Conservation (phyloP, 1,140 invertebrate species). For the Saxidomus purpurata region DNA sequence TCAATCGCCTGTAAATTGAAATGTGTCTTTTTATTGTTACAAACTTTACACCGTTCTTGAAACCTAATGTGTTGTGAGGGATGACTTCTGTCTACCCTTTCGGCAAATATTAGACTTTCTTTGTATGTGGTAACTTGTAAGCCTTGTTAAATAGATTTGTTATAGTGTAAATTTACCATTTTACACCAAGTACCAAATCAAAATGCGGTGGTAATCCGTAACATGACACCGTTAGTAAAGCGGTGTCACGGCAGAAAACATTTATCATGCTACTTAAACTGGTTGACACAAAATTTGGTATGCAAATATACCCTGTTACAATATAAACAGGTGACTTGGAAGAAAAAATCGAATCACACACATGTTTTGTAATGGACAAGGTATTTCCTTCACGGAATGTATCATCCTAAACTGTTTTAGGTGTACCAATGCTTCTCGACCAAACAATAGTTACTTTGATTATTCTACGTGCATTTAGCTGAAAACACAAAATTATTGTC, state of each 20-base stretch:
- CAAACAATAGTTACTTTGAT: too few relatives aligned
- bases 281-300: constrained; percentile 35
- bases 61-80: background rate
- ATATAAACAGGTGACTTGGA: background rate
- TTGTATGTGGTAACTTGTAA: constrained; percentile 11
- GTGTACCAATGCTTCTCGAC: too few relatives aligned
- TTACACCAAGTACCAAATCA: constrained; percentile 22
- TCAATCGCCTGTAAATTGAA: background rate
- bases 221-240: constrained; percentile 39
- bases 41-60: background rate
- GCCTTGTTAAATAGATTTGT: constrained; percentile 50
- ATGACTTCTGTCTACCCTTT: constrained; percentile 34
- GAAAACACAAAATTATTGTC: too few relatives aligned
- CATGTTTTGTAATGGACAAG: background rate
- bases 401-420: constrained; percentile 22
- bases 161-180: constrained; percentile 47
- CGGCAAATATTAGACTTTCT: constrained; percentile 14
- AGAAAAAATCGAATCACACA: background rate
- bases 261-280: constrained; percentile 36
- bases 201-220: constrained; percentile 2
- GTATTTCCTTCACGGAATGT: background rate
- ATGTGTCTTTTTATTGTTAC: background rate
- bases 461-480: background rate
- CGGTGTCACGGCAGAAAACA: constrained; percentile 28
- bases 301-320: constrained; percentile 35